phyloP scores from a whole-genome alignment of 2,888 invertebrate species.

The Drosophila prostipennis region DNA sequence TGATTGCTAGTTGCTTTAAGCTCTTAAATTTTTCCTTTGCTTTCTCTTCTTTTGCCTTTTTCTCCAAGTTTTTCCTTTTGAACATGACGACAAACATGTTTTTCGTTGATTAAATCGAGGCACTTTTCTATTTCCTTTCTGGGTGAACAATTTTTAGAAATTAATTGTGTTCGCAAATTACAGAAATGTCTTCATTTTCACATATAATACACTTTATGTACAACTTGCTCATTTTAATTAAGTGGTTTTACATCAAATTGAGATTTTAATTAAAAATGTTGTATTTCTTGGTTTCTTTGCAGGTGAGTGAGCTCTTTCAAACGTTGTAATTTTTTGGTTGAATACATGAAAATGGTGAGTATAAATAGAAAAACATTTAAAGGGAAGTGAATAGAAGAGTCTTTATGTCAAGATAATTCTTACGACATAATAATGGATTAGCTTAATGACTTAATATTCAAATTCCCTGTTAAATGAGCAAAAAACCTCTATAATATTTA shows the following conservation, averaged over 20 bases:
- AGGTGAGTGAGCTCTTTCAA: constrained; percentile 57
- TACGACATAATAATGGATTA: too few species aligned
- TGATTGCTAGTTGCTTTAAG: constrained; percentile 27
- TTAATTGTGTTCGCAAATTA: constrained; percentile 3
- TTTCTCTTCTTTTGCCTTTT: background rate
- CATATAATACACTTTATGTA: background rate
- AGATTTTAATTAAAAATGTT: constrained; percentile 24
- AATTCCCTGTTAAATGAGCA: too few species aligned
- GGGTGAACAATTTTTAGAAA: background rate
- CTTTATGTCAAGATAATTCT: too few species aligned
- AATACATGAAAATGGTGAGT: constrained; percentile 17
- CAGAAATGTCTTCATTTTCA: constrained; percentile 35
- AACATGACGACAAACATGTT: constrained; percentile 55
- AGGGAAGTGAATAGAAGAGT: too few species aligned
- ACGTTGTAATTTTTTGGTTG: background rate
- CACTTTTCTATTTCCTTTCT: constrained; percentile 15
- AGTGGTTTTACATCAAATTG: constrained; percentile 4
- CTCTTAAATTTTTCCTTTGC: background rate
- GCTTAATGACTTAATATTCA: too few species aligned
- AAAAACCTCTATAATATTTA: background rate
- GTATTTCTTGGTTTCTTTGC: constrained; percentile 48
- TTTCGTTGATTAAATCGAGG: constrained; percentile 60
- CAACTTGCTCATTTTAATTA: background rate
- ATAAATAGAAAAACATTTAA: background rate
- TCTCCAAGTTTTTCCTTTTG: constrained; percentile 2